Evolutionary conservation across 2,888 invertebrate species (phyloP).

Genomic region (Polyploca ridens): DNA sequence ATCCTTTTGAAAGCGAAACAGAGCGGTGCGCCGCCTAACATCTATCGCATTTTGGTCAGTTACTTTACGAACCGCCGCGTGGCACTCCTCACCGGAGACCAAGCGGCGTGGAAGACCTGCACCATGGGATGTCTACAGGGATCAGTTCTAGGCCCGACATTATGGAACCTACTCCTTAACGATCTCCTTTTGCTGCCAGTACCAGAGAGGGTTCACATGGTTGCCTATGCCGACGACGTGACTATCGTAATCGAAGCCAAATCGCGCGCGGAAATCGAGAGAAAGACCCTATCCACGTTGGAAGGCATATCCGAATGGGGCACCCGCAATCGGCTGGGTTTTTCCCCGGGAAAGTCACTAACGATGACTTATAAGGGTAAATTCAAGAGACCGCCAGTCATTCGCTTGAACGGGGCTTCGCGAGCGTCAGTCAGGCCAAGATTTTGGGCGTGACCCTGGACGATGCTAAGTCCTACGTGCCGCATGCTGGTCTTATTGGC

Average conservation of each 20-base stretch:
- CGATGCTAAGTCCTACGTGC: too few relatives aligned
- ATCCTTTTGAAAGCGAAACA: slow-evolving; percentile 37
- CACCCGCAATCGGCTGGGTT: slow-evolving; percentile 23
- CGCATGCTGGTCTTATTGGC: too few relatives aligned
- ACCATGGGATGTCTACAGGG: slow-evolving; percentile 41
- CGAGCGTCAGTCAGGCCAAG: too few relatives aligned
- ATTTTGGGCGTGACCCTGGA: too few relatives aligned
- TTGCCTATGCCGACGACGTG: slow-evolving; percentile 39
- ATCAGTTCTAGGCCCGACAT: slow-evolving; percentile 28
- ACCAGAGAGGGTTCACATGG: slow-evolving; percentile 20
- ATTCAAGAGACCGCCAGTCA: slow-evolving; percentile 8
- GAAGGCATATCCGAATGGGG: slow-evolving; percentile 21
- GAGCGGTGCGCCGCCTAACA: slow-evolving; percentile 28
- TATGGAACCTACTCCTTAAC: slow-evolving; percentile 20
- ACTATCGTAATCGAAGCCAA: slow-evolving; percentile 30
- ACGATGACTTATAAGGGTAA: slow-evolving; percentile 26
- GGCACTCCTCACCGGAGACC: slow-evolving; percentile 25
- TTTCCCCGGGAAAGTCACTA: slow-evolving; percentile 29
- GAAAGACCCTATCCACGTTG: background rate
- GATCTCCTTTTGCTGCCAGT: slow-evolving; percentile 33
- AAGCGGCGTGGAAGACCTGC: slow-evolving; percentile 19
- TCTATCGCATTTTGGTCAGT: slow-evolving; percentile 32
- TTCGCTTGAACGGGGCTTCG: slow-evolving; percentile 6
- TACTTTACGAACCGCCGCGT: slow-evolving; percentile 35
- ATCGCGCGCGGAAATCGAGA: slow-evolving; percentile 22